Evolutionary conservation across 92 coral and sea anemone species (phyloP).

Genomic region (Nematostella vectensis): DNA sequence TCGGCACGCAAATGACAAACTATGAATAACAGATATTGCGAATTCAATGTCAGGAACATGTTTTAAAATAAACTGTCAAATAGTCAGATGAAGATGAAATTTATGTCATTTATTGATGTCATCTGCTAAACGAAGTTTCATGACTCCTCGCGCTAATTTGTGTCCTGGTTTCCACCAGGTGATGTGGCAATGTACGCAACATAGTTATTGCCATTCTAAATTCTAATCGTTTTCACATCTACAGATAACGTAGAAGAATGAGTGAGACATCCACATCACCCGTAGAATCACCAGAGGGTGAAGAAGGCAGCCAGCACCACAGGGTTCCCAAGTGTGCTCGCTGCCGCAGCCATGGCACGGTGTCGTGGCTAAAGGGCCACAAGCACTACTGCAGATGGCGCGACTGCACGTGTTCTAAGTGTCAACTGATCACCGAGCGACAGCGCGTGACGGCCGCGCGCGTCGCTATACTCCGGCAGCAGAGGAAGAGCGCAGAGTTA

Average conservation of each 20-base stretch:
- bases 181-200: no score
- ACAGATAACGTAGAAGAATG: no score
- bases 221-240: not conserved
- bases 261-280: constrained; percentile 44
- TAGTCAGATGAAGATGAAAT: no score
- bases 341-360: constrained; percentile 93
- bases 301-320: constrained; percentile 49
- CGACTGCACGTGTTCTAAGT: constrained; percentile 92
- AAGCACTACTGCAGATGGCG: constrained; percentile 98
- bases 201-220: no score
- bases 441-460: constrained; percentile 97
- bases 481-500: constrained; percentile 87
- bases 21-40: no score
- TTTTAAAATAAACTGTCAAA: no score
- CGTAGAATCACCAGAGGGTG: constrained; percentile 44
- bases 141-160: no score
- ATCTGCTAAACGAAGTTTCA: no score
- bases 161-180: no score
- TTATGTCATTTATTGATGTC: no score
- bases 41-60: no score
- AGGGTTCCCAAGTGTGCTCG: constrained; percentile 97
- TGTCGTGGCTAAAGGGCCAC: constrained; percentile 98
- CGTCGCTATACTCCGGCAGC: constrained; percentile 91
- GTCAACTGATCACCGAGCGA: constrained; percentile 86
- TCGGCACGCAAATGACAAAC: no score